These are phyloP conservation scores for Ceratina japonica DNA, from an alignment of 1,140 invertebrate genomes.

Conservation along the genomic window DNA sequence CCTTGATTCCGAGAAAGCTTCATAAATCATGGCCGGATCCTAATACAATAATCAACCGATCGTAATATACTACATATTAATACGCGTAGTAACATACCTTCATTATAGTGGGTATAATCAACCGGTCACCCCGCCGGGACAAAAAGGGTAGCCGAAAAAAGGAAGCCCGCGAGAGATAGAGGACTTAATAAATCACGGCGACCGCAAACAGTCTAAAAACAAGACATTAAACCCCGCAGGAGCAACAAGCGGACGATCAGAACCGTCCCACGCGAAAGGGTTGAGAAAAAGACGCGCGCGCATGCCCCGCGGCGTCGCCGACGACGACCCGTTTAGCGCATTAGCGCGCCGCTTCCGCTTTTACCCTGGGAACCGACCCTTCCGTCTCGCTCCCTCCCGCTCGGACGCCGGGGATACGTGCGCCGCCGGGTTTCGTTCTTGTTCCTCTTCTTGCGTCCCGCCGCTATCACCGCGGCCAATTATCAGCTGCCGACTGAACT, in stretches of 20 bases:
- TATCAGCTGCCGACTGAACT: slow-evolving; percentile 49
- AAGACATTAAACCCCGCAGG: not conserved
- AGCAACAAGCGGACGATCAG: not conserved
- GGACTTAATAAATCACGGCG: no score
- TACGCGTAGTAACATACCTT: no score
- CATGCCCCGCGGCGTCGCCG: slow-evolving; percentile 34
- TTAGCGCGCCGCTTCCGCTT: slow-evolving; percentile 54
- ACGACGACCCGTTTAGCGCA: slow-evolving; percentile 52
- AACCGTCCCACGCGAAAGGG: slow-evolving; percentile 9
- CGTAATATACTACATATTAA: no score
- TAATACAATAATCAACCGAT: no score
- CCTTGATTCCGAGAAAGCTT: no score
- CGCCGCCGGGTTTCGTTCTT: slow-evolving; percentile 10
- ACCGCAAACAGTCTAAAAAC: no score
- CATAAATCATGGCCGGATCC: no score
- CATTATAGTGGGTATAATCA: no score
- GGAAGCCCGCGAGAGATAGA: no score
- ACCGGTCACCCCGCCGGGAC: no score
- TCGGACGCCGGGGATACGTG: not conserved
- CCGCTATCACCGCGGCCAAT: slow-evolving; percentile 57
- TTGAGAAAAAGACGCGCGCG: slow-evolving; percentile 45
- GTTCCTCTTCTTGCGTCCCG: slow-evolving; percentile 40
- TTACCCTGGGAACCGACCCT: slow-evolving; percentile 59
- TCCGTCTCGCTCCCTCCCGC: slow-evolving; percentile 22
- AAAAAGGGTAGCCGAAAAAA: no score